Percentiles rank a stretch among this genome's conserved stretches.
Conservation (phyloP, 2,888 invertebrate genomes). For the Ectemnius cavifrons region DNA sequence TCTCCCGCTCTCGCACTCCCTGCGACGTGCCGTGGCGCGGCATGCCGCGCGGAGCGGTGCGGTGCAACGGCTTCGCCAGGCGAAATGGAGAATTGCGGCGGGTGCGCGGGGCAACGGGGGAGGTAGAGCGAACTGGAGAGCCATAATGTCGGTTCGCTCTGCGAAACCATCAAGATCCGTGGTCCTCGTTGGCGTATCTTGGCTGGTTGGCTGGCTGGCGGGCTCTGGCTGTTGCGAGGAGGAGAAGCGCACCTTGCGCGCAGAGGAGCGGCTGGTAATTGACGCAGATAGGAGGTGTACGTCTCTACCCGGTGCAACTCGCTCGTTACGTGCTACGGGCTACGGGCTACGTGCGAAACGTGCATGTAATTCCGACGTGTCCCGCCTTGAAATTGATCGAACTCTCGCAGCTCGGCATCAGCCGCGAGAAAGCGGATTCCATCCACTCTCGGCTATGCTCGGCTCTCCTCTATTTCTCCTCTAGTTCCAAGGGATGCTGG, state of each 20-base stretch:
- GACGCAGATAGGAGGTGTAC: conserved; percentile 46
- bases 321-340: too few species aligned
- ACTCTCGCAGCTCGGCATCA: neutral
- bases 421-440: conserved; percentile 19
- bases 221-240: too few species aligned
- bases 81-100: too few species aligned
- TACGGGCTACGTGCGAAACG: conserved; percentile 4
- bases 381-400: conserved; percentile 30
- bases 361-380: conserved; percentile 19
- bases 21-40: conserved; percentile 6
- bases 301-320: too few species aligned
- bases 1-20: conserved; percentile 10
- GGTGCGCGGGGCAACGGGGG: too few species aligned
- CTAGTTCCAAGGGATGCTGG: too few species aligned
- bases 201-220: conserved; percentile 19
- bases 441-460: conserved; percentile 17
- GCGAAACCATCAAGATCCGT: conserved; percentile 61
- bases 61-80: too few species aligned
- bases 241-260: conserved; percentile 18
- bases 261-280: conserved; percentile 48
- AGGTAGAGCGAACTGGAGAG: conserved; percentile 41
- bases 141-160: conserved; percentile 57
- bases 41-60: neutral
- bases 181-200: conserved; percentile 55
- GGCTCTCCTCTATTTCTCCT: neutral